Percentiles rank a stretch among this genome's conserved stretches.
These are phyloP conservation scores for Odontocolon sp. DNA, from an alignment of 2,888 invertebrate genomes.

Conservation along the genomic window DNA sequence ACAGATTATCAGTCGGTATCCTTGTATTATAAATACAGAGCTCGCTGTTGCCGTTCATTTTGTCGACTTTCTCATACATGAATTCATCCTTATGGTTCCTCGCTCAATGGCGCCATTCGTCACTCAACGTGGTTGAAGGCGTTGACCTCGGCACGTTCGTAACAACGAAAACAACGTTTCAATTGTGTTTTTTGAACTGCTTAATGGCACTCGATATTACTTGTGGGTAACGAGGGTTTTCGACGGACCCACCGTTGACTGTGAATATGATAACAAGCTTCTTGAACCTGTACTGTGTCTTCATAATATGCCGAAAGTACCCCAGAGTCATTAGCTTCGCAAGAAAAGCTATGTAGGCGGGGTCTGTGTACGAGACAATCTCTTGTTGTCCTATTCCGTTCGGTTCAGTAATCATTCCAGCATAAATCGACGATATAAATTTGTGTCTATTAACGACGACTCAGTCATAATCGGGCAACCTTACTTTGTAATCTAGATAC, in stretches of 20 bases:
- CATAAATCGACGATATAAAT: constrained; percentile 74
- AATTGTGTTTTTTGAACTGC: constrained; percentile 57
- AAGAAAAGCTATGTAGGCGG: constrained; percentile 78
- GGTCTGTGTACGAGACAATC: constrained; percentile 77
- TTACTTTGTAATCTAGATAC: constrained; percentile 69
- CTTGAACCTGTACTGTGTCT: constrained; percentile 44
- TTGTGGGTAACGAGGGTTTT: constrained; percentile 54
- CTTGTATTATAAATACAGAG: no score
- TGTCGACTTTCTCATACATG: no score
- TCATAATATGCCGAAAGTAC: no score
- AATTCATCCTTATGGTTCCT: constrained; percentile 52
- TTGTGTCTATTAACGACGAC: constrained; percentile 72
- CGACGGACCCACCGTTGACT: constrained; percentile 68
- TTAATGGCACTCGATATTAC: constrained; percentile 46
- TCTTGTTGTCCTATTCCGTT: constrained; percentile 66
- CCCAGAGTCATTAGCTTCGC: constrained; percentile 70
- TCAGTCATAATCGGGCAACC: constrained; percentile 72
- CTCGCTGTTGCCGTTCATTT: no score
- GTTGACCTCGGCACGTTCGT: constrained; percentile 67
- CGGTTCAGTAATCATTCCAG: constrained; percentile 64
- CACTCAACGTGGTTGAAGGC: constrained; percentile 67
- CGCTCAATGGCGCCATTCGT: constrained; percentile 75
- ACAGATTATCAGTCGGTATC: background rate
- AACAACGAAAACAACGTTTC: constrained; percentile 54
- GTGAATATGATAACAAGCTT: constrained; percentile 71